These are phyloP conservation scores for Trinectes maculatus DNA, from an alignment of 2,113 vertebrate species.

Conservation along the genomic window DNA sequence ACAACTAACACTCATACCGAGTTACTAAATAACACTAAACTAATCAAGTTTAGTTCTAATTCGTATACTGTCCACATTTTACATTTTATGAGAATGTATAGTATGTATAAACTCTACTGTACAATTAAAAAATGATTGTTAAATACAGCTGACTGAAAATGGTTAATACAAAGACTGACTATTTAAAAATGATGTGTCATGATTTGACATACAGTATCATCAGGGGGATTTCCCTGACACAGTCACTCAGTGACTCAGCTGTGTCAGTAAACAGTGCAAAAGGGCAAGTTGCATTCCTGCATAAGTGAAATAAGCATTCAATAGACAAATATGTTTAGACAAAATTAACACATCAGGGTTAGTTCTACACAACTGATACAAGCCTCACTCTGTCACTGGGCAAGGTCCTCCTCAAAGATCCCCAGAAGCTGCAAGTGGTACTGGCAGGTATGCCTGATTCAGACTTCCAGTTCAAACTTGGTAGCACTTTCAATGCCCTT, in stretches of 20 bases:
- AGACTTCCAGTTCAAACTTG: conserved; percentile 81
- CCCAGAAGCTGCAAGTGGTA: conserved; percentile 84
- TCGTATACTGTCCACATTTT: too few relatives aligned
- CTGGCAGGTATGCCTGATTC: conserved; percentile 59
- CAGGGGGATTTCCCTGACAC: not conserved
- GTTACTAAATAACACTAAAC: too few relatives aligned
- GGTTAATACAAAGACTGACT: not conserved
- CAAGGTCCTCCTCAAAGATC: conserved; percentile 82
- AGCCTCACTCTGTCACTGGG: conserved; percentile 54
- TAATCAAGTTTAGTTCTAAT: too few relatives aligned
- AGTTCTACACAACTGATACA: not conserved
- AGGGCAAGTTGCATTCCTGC: not conserved
- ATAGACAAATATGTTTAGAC: not conserved
- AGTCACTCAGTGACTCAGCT: not conserved
- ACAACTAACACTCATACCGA: not conserved
- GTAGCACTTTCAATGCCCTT: conserved; percentile 86
- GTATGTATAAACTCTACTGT: too few relatives aligned
- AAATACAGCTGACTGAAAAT: too few relatives aligned
- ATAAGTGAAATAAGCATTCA: not conserved
- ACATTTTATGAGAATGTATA: too few relatives aligned
- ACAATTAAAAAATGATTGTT: too few relatives aligned
- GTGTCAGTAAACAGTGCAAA: not conserved
- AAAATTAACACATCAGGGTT: not conserved
- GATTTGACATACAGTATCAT: not conserved
- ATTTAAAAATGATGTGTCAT: not conserved